Conservation (phyloP, 1,140 invertebrate genomes). For the Neodiprion fabricii region DNA sequence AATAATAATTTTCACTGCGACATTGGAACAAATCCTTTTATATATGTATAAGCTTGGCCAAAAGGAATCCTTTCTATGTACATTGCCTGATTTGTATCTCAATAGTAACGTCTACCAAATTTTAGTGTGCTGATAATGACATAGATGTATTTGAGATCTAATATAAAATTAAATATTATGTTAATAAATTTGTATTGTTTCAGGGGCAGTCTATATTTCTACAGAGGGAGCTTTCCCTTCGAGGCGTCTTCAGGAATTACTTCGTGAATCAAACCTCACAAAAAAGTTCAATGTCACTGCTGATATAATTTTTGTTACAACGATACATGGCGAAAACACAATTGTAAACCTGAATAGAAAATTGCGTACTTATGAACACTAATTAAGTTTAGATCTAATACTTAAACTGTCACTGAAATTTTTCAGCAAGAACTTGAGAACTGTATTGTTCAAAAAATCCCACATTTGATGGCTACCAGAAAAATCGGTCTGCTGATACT, state of each 20-base stretch:
- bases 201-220: conserved; percentile 77
- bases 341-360: no score
- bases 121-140: background rate
- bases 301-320: conserved; percentile 68
- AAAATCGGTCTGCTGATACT: conserved; percentile 73
- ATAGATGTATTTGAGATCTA: background rate
- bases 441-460: conserved; percentile 65
- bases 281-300: conserved; percentile 47
- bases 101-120: conserved; percentile 10
- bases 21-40: conserved; percentile 20
- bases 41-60: conserved; percentile 8
- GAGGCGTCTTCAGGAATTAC: conserved; percentile 67
- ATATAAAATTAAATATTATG: conserved; percentile 11
- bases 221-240: conserved; percentile 80
- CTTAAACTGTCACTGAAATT: background rate
- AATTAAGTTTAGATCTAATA: no score
- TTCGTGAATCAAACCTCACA: conserved; percentile 44
- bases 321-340: conserved; percentile 10
- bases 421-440: conserved; percentile 65
- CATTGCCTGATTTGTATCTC: background rate
- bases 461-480: conserved; percentile 55
- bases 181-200: conserved; percentile 18
- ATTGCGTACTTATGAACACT: no score
- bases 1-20: background rate
- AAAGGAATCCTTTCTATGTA: no score